Evolutionary conservation across 2,888 invertebrate species (phyloP).

Genomic region (Drosophila anomelani): DNA sequence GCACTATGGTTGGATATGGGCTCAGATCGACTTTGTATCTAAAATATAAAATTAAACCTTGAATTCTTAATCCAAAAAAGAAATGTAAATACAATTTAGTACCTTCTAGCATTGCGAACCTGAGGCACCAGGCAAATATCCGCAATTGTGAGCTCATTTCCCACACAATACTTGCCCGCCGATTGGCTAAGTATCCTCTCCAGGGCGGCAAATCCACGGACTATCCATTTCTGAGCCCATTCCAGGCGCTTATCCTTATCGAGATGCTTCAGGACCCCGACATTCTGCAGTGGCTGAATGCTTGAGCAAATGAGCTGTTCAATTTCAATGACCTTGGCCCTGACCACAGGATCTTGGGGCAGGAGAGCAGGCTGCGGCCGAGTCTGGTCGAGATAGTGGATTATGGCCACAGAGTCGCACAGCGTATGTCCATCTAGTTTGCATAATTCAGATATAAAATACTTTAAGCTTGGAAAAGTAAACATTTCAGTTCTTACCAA

Average conservation of each 20-base stretch:
- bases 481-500: conserved; percentile 86
- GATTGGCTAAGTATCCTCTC: conserved; percentile 93
- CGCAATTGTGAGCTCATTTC: conserved; percentile 96
- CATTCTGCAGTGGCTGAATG: conserved; percentile 98
- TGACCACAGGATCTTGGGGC: conserved; percentile 93
- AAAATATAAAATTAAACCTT: conserved; percentile 5
- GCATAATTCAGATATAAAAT: too few species aligned
- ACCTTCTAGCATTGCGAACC: conserved; percentile 93
- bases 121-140: conserved; percentile 98
- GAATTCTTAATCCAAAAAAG: neutral
- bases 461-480: accelerated
- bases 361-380: conserved; percentile 92
- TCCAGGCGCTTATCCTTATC: conserved; percentile 94
- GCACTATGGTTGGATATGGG: conserved; percentile 93
- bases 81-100: conserved; percentile 4
- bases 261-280: conserved; percentile 92
- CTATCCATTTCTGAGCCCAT: conserved; percentile 97
- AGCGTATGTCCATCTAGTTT: conserved; percentile 88
- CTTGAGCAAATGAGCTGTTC: conserved; percentile 96
- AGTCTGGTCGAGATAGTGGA: conserved; percentile 98
- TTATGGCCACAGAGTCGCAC: conserved; percentile 92
- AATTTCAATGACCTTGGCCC: conserved; percentile 96
- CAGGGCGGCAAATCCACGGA: conserved; percentile 93
- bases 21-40: conserved; percentile 96
- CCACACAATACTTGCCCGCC: conserved; percentile 96